Conservation (phyloP, 2,888 invertebrate species). For the Bombylius discolor region DNA sequence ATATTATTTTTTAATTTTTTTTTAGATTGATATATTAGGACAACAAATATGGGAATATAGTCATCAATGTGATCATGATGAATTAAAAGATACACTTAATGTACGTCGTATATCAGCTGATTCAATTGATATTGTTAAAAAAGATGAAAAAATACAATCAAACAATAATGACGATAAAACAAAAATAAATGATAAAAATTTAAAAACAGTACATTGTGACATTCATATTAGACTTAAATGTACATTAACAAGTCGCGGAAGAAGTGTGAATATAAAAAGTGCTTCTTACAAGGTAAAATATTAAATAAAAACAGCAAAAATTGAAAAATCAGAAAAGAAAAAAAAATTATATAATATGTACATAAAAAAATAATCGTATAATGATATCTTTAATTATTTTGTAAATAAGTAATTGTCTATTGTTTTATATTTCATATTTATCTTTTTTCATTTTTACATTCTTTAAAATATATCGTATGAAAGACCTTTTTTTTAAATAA, state of each 20-base stretch:
- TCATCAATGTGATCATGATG: constrained; percentile 91
- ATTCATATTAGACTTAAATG: constrained; percentile 64
- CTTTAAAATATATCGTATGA: too few species aligned
- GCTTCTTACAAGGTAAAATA: constrained; percentile 77
- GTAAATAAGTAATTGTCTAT: too few species aligned
- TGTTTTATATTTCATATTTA: too few species aligned
- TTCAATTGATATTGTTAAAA: constrained; percentile 1
- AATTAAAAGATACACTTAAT: constrained; percentile 55
- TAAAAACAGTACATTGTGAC: constrained; percentile 33
- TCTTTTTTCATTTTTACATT: too few species aligned
- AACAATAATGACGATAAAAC: constrained; percentile 22
- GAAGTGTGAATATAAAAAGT: constrained; percentile 88
- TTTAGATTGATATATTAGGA: constrained; percentile 90
- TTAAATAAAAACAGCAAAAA: neutral
- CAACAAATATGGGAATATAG: constrained; percentile 88
- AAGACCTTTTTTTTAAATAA: too few species aligned
- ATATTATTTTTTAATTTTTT: constrained; percentile 16
- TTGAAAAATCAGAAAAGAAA: neutral
- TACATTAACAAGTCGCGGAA: constrained; percentile 87
- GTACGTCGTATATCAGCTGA: constrained; percentile 26
- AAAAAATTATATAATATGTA: too few species aligned
- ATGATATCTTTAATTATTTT: too few species aligned
- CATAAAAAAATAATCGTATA: too few species aligned
- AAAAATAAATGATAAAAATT: constrained; percentile 14
- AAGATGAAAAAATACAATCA: neutral